Evolutionary conservation across 2,113 vertebrate genomes (phyloP).

Genomic region (Lepisosteus osseus): DNA sequence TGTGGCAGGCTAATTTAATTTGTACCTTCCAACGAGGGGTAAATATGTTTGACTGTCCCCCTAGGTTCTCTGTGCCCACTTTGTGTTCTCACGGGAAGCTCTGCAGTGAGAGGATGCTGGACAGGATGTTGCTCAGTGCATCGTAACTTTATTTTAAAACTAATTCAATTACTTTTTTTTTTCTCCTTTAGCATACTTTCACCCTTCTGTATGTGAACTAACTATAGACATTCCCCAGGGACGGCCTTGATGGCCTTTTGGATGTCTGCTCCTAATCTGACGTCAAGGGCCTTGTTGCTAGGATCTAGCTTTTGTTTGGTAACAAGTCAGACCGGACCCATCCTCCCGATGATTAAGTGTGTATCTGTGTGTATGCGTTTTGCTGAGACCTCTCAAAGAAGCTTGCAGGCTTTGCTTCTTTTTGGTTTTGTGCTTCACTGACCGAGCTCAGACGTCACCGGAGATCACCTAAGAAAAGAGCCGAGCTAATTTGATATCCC

Average conservation of each 20-base stretch:
- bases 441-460: not conserved
- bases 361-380: not conserved
- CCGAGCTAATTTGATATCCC: conserved; percentile 61
- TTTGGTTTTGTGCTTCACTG: conserved; percentile 4
- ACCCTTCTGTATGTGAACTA: conserved; percentile 73
- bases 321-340: conserved; percentile 71
- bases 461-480: conserved; percentile 37
- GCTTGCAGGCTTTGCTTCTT: not conserved
- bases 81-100: conserved; percentile 98
- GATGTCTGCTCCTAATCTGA: conserved; percentile 81
- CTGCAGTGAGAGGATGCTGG: conserved; percentile 64
- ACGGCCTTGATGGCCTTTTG: conserved; percentile 80
- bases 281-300: conserved; percentile 82
- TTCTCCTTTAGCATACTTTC: conserved; percentile 70
- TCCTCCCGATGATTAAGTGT: conserved; percentile 28
- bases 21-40: conserved; percentile 97
- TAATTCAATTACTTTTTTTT: conserved; percentile 93
- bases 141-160: conserved; percentile 87
- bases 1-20: conserved; percentile 97
- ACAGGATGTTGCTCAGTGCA: conserved; percentile 80
- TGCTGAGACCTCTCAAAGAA: too few species aligned
- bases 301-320: conserved; percentile 74
- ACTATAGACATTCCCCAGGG: conserved; percentile 72
- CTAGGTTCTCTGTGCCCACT: conserved; percentile 75
- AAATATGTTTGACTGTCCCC: conserved; percentile 97